Percentiles rank a stretch among this genome's conserved stretches.
Conservation (phyloP, 1,140 invertebrate genomes). For the Arion vulgaris region DNA sequence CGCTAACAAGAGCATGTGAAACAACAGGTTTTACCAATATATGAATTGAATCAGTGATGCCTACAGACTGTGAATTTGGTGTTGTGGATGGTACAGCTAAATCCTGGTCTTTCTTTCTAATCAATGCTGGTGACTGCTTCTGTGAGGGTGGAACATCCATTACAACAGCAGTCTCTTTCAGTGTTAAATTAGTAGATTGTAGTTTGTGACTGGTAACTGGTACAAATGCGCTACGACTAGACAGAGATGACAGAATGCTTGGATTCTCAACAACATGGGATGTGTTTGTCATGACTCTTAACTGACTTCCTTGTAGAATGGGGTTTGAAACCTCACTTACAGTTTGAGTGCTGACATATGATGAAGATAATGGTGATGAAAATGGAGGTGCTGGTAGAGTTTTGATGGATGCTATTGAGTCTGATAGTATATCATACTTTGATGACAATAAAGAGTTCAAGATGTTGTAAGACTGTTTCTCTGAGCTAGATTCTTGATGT, state of each 20-base stretch:
- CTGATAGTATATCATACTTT: background rate
- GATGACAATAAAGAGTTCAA: constrained; percentile 19
- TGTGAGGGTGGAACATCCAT: background rate
- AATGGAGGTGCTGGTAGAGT: background rate
- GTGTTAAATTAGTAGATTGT: background rate
- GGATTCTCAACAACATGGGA: constrained; percentile 8
- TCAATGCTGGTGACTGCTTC: background rate
- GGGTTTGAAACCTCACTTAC: background rate
- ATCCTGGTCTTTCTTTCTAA: background rate
- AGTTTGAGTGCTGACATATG: background rate
- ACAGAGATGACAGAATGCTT: constrained; percentile 23
- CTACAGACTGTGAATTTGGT: background rate
- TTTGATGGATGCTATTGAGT: background rate
- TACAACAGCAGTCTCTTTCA: background rate
- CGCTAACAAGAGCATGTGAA: background rate
- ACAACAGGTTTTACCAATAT: background rate
- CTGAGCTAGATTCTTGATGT: background rate
- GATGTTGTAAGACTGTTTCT: constrained; percentile 12
- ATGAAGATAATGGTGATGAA: background rate
- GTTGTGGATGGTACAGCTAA: background rate
- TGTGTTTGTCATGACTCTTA: background rate
- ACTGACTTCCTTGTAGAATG: background rate
- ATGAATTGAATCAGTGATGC: background rate
- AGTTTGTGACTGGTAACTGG: constrained; percentile 47
- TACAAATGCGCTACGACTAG: constrained; percentile 55